Percentiles rank a stretch among this genome's conserved stretches.
Conservation (phyloP, 2,888 invertebrate species). For the Phanerotoma sp. region DNA sequence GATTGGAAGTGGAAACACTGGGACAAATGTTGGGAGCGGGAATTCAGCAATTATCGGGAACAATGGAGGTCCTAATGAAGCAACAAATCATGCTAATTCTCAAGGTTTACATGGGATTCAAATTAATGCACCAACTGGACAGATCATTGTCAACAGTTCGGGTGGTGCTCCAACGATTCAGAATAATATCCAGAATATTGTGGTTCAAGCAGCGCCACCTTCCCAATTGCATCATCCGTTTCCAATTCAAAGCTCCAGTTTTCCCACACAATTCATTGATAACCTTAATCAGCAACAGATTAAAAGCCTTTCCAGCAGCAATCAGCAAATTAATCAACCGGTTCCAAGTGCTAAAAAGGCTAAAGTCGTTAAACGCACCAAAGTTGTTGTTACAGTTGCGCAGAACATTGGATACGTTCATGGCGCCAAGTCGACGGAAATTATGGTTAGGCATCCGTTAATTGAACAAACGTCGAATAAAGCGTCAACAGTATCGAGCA, state of each 20-base stretch:
- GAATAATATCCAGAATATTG: constrained; percentile 56
- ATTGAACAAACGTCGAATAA: constrained; percentile 36
- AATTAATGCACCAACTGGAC: constrained; percentile 55
- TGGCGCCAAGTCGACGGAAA: constrained; percentile 38
- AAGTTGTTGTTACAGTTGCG: constrained; percentile 40
- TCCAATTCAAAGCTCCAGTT: constrained; percentile 55
- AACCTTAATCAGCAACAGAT: constrained; percentile 56
- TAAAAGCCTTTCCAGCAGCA: constrained; percentile 46
- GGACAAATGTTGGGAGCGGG: too few relatives aligned
- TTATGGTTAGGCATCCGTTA: constrained; percentile 42
- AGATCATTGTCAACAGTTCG: constrained; percentile 56
- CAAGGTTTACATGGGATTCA: constrained; percentile 54
- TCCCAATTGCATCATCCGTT: constrained; percentile 55
- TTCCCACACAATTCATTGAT: constrained; percentile 55
- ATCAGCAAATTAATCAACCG: constrained; percentile 21
- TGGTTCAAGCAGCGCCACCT: constrained; percentile 54
- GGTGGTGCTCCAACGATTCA: constrained; percentile 56
- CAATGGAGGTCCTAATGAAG: too few relatives aligned
- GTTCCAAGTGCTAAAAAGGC: constrained; percentile 45
- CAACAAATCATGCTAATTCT: constrained; percentile 25
- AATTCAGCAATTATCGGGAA: too few relatives aligned
- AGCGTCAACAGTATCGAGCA: constrained; percentile 28
- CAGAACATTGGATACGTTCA: constrained; percentile 41
- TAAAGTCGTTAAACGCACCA: constrained; percentile 49
- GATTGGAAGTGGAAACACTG: constrained; percentile 52